Percentiles rank a stretch among this genome's conserved stretches.
These are phyloP conservation scores for Leptopilina syphax DNA, from an alignment of 2,888 invertebrate species.

Conservation along the genomic window DNA sequence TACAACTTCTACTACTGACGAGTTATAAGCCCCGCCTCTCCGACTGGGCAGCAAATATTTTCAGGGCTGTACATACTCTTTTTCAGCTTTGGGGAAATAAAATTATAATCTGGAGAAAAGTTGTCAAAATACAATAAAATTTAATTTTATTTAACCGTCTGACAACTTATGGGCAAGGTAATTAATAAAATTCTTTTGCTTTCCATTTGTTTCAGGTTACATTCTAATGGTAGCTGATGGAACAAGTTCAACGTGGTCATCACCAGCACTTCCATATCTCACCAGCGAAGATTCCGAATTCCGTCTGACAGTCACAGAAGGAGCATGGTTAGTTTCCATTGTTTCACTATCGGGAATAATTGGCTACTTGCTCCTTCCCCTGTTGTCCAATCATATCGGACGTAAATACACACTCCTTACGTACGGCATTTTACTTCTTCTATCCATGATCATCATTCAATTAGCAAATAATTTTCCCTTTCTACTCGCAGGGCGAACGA, in stretches of 20 bases:
- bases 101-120: too few species aligned
- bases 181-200: too few species aligned
- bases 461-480: constrained; percentile 59
- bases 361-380: constrained; percentile 65
- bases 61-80: too few species aligned
- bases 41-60: too few species aligned
- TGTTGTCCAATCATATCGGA: constrained; percentile 66
- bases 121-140: too few species aligned
- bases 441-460: constrained; percentile 68
- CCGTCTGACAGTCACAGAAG: constrained; percentile 63
- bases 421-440: constrained; percentile 66
- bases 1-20: too few species aligned
- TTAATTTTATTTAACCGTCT: too few species aligned
- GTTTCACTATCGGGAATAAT: constrained; percentile 66
- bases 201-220: constrained; percentile 58
- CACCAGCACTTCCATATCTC: constrained; percentile 68
- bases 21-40: too few species aligned
- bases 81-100: too few species aligned
- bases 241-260: constrained; percentile 69
- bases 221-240: constrained; percentile 67
- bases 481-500: constrained; percentile 75
- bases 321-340: constrained; percentile 69
- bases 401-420: constrained; percentile 66
- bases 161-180: too few species aligned
- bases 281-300: constrained; percentile 60